Percentiles rank a stretch among this genome's conserved stretches.
phyloP scores from a whole-genome alignment of 2,888 invertebrate species.

The Pocota personata region DNA sequence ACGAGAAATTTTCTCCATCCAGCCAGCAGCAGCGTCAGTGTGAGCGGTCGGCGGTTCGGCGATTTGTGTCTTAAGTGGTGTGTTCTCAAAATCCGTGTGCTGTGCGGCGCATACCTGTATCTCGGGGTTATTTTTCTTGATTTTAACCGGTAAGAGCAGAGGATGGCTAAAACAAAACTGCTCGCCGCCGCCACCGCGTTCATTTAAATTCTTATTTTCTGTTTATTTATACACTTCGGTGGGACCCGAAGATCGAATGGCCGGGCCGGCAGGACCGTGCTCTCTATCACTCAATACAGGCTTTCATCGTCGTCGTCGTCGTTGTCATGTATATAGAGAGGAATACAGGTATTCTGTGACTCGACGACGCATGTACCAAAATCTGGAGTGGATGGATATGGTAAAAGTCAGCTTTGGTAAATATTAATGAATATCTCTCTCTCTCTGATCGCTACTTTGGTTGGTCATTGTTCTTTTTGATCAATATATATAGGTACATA shows the following conservation, averaged over 20 bases:
- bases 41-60: conserved; percentile 26
- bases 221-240: conserved; percentile 70
- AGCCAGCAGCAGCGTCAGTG: conserved; percentile 22
- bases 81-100: conserved; percentile 66
- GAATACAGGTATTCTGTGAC: conserved; percentile 65
- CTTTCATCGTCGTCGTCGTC: too few species aligned
- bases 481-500: too few species aligned
- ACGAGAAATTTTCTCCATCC: conserved; percentile 63
- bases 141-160: conserved; percentile 66
- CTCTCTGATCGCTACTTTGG: background rate
- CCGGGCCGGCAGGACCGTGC: conserved; percentile 19
- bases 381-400: conserved; percentile 66
- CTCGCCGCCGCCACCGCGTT: conserved; percentile 49
- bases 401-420: conserved; percentile 59
- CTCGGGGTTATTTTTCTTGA: conserved; percentile 57
- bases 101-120: conserved; percentile 71
- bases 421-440: conserved; percentile 37
- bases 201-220: conserved; percentile 67
- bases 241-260: conserved; percentile 51
- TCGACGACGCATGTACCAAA: conserved; percentile 70
- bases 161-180: conserved; percentile 69
- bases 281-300: conserved; percentile 35
- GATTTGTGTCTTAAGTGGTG: conserved; percentile 50
- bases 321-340: conserved; percentile 24
- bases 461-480: conserved; percentile 54